These are phyloP conservation scores for Pristiophorus japonicus DNA, from an alignment of 2,113 vertebrate species.

Conservation along the genomic window DNA sequence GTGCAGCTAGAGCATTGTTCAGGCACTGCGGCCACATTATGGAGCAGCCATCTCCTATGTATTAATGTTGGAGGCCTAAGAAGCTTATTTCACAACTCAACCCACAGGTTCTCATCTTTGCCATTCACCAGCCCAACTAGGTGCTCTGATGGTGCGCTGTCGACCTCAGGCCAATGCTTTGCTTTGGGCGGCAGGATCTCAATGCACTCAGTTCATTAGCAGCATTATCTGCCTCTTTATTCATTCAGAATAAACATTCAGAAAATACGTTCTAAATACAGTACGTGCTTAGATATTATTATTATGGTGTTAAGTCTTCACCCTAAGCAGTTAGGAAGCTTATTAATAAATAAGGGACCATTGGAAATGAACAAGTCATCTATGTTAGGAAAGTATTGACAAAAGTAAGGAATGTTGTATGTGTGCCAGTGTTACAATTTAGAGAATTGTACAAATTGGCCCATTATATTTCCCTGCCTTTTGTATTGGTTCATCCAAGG, in stretches of 20 bases:
- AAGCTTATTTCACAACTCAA: neutral
- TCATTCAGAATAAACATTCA: neutral
- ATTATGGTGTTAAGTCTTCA: neutral
- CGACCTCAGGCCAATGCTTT: neutral
- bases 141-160: neutral
- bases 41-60: neutral
- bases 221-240: neutral
- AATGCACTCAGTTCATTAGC: neutral
- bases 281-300: neutral
- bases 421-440: neutral
- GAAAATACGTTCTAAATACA: neutral
- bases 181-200: neutral
- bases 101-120: neutral
- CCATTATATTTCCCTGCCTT: neutral
- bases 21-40: neutral
- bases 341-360: neutral
- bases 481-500: conserved; percentile 2
- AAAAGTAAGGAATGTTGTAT: neutral
- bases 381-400: neutral
- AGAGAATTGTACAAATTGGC: neutral
- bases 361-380: neutral
- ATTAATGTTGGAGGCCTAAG: neutral
- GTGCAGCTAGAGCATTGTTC: neutral
- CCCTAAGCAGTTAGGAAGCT: neutral
- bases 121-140: neutral